A percentile compares a stretch with the other conserved stretches of the same genome.
Conservation (phyloP, 35 echinoderm and acorn worm genomes). For the Apostichopus japonicus region DNA sequence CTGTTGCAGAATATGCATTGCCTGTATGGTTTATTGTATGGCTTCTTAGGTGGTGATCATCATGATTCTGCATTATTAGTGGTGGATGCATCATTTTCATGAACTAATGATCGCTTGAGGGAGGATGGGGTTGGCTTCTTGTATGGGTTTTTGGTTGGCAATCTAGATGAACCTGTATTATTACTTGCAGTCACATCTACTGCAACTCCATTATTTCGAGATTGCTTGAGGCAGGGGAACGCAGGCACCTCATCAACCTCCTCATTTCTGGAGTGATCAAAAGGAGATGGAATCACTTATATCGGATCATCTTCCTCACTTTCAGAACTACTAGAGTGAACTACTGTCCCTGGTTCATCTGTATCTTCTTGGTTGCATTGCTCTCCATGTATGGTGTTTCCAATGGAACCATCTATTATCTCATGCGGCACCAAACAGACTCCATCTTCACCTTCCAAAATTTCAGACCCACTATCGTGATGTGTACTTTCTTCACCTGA, state of each 20-base stretch:
- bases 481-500: too few species aligned
- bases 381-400: too few species aligned
- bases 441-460: not conserved
- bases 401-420: not conserved
- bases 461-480: too few species aligned
- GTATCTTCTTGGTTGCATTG: too few species aligned
- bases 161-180: not conserved
- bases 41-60: not conserved
- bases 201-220: not conserved
- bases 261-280: too few species aligned
- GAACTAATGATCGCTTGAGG: not conserved
- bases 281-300: not conserved
- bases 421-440: not conserved
- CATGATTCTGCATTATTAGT: not conserved
- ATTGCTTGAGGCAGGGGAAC: not conserved
- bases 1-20: not conserved
- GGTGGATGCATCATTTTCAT: not conserved
- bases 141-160: not conserved
- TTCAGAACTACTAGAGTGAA: not conserved
- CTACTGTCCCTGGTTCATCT: too few species aligned
- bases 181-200: not conserved
- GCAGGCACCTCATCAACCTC: not conserved
- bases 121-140: not conserved
- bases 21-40: not conserved
- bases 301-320: not conserved